A percentile compares a stretch with the other conserved stretches of the same genome.
These are phyloP conservation scores for Drosophila santomea DNA, from an alignment of 1,140 invertebrate genomes.

Conservation along the genomic window DNA sequence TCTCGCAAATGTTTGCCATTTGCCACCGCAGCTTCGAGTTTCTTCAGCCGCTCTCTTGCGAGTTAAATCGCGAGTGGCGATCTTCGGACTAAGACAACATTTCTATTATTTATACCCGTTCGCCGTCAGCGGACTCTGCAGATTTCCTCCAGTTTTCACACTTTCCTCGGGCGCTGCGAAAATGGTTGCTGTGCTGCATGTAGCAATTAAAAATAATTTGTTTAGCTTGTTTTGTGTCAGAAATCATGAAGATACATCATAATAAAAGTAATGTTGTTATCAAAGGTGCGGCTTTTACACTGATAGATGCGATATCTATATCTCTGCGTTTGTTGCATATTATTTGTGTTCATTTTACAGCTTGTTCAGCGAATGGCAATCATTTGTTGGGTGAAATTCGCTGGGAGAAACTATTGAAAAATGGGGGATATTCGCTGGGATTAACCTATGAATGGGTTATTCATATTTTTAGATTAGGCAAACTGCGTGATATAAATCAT, in stretches of 20 bases:
- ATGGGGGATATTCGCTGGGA: slow-evolving; percentile 13
- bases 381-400: slow-evolving; percentile 31
- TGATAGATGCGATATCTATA: slow-evolving; percentile 39
- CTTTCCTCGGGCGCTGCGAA: slow-evolving; percentile 60
- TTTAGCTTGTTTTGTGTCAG: slow-evolving; percentile 76
- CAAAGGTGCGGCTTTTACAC: slow-evolving; percentile 39
- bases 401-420: slow-evolving; percentile 19
- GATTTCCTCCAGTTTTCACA: slow-evolving; percentile 74
- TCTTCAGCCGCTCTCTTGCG: slow-evolving; percentile 18
- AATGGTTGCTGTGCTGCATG: slow-evolving; percentile 36
- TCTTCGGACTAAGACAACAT: slow-evolving; percentile 63
- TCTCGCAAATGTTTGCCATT: slow-evolving; percentile 71
- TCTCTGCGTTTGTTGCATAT: not conserved
- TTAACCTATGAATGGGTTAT: slow-evolving; percentile 16
- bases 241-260: slow-evolving; percentile 74
- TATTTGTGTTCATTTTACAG: slow-evolving; percentile 23
- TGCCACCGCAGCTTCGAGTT: slow-evolving; percentile 21
- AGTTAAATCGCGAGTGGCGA: slow-evolving; percentile 48
- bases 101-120: slow-evolving; percentile 77
- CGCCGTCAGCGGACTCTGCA: slow-evolving; percentile 10
- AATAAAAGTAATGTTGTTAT: slow-evolving; percentile 67
- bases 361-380: slow-evolving; percentile 33
- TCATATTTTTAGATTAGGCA: slow-evolving; percentile 5
- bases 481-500: not conserved
- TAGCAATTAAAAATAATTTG: slow-evolving; percentile 82